These are phyloP conservation scores for Lasioglossum figueresi DNA, from an alignment of 2,888 invertebrate species.

Conservation along the genomic window DNA sequence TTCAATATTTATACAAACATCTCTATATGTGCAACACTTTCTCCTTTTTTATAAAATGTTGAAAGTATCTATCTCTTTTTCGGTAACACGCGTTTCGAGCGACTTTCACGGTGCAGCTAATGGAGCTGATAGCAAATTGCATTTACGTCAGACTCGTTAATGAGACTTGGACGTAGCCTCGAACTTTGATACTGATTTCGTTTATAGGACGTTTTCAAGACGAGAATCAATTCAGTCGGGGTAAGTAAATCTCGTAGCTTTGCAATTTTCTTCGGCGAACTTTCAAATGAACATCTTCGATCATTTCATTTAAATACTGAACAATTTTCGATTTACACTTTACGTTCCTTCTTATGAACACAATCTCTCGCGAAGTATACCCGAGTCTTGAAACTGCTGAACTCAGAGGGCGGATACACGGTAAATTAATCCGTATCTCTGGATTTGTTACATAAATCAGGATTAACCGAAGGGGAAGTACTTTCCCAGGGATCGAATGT, in stretches of 20 bases:
- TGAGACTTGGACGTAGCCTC: constrained; percentile 64
- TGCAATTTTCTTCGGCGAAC: not conserved
- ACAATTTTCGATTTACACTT: not conserved
- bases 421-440: not conserved
- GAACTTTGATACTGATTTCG: constrained; percentile 58
- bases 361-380: not conserved
- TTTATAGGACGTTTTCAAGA: constrained; percentile 22
- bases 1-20: not conserved
- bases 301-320: too few relatives aligned
- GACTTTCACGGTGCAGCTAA: constrained; percentile 44
- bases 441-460: not conserved
- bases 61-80: not conserved
- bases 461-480: not conserved
- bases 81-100: constrained; percentile 61
- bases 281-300: not conserved
- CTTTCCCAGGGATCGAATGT: not conserved
- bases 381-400: not conserved
- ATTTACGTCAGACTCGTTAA: constrained; percentile 73
- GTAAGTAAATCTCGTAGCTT: not conserved
- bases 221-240: not conserved
- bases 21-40: not conserved
- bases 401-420: too few relatives aligned
- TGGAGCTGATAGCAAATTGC: not conserved
- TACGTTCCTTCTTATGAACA: not conserved
- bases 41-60: not conserved